Conservation (phyloP, 2,113 vertebrate genomes). For the Tragelaphus strepsiceros region DNA sequence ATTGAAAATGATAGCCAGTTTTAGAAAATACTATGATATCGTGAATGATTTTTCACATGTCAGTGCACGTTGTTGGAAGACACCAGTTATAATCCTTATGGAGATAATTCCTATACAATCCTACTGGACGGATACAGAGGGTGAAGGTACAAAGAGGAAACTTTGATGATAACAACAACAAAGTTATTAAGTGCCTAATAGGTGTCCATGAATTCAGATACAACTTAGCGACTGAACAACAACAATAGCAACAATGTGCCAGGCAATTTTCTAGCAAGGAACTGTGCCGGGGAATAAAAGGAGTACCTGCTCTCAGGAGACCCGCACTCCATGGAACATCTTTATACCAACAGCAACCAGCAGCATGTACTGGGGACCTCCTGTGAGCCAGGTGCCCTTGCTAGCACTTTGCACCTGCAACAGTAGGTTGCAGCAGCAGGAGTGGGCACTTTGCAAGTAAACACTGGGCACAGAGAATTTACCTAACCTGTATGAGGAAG, state of each 20-base stretch:
- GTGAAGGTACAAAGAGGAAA: background rate
- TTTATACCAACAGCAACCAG: background rate
- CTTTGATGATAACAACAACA: background rate
- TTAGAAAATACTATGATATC: background rate
- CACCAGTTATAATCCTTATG: background rate
- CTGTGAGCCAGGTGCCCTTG: background rate
- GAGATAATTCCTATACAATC: background rate
- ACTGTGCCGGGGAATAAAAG: background rate
- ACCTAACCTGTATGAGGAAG: background rate
- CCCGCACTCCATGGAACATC: accelerated
- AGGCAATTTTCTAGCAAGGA: background rate
- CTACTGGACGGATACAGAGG: background rate
- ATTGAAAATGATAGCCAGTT: background rate
- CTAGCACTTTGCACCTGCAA: background rate
- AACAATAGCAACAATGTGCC: background rate
- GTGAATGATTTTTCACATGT: background rate
- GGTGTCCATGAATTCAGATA: background rate
- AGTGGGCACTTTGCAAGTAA: background rate
- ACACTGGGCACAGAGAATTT: background rate
- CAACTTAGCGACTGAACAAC: background rate
- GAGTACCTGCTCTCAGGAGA: background rate
- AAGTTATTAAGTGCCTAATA: background rate
- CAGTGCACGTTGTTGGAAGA: background rate
- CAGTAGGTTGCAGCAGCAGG: background rate
- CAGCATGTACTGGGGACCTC: background rate